These are phyloP conservation scores for Homarus gammarus DNA, from an alignment of 2,888 invertebrate species.

Conservation along the genomic window DNA sequence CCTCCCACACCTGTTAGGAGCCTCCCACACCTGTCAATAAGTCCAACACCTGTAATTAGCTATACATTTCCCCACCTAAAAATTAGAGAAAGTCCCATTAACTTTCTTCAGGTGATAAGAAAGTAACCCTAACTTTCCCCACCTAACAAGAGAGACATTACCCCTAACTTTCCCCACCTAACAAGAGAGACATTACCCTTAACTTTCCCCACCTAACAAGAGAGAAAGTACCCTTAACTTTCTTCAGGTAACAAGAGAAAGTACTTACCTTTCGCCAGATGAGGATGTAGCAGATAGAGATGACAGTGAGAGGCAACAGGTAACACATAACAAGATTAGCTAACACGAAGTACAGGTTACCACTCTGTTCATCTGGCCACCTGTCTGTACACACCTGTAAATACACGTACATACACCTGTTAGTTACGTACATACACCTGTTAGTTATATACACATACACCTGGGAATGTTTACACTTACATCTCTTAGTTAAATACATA, in stretches of 20 bases:
- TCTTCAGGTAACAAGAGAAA: background rate
- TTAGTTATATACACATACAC: background rate
- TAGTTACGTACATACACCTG: background rate
- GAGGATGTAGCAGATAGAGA: slow-evolving; percentile 93
- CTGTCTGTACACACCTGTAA: slow-evolving; percentile 66
- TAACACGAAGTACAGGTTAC: slow-evolving; percentile 91
- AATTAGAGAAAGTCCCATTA: no score
- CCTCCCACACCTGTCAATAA: no score
- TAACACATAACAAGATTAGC: slow-evolving; percentile 94
- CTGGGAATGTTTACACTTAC: background rate
- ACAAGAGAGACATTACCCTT: no score
- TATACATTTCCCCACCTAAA: no score
- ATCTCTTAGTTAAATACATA: background rate
- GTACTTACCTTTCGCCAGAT: slow-evolving; percentile 91
- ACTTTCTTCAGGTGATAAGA: no score
- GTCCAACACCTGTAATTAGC: no score
- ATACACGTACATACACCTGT: background rate
- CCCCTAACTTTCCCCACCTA: no score
- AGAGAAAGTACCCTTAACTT: no score
- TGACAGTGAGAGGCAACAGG: slow-evolving; percentile 92
- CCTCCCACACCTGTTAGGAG: no score
- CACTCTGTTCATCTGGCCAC: slow-evolving; percentile 91
- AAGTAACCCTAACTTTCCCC: no score
- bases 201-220: no score
- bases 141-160: no score